phyloP scores from a whole-genome alignment of 2,888 invertebrate genomes.

The Amblyteles armatorius region DNA sequence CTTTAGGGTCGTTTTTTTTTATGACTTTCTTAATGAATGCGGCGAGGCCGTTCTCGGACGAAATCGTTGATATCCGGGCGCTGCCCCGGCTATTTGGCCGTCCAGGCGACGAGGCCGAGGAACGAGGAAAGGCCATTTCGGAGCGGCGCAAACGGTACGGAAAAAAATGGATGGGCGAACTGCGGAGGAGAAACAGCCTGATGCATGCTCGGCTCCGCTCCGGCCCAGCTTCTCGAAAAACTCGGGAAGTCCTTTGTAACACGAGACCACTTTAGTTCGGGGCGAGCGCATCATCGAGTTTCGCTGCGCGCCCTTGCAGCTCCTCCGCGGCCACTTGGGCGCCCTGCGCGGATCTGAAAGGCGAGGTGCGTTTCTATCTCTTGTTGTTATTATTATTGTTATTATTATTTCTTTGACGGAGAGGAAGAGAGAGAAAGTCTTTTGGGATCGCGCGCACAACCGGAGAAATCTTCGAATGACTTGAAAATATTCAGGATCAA shows the following conservation, averaged over 20 bases:
- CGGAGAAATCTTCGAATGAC: slow-evolving; percentile 54
- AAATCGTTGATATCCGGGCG: slow-evolving; percentile 18
- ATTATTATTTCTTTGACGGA: background rate
- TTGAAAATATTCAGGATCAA: slow-evolving; percentile 40
- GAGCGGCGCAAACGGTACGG: slow-evolving; percentile 49
- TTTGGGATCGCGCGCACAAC: slow-evolving; percentile 65
- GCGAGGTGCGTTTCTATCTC: slow-evolving; percentile 32
- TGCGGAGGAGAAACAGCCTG: slow-evolving; percentile 61
- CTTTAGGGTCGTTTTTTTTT: background rate
- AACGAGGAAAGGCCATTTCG: slow-evolving; percentile 15
- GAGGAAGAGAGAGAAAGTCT: slow-evolving; percentile 11
- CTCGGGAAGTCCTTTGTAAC: slow-evolving; percentile 69
- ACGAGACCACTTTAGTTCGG: slow-evolving; percentile 68
- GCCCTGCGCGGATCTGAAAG: slow-evolving; percentile 20
- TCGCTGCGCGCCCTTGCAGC: slow-evolving; percentile 49
- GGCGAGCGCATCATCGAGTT: slow-evolving; percentile 69
- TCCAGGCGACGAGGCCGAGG: slow-evolving; percentile 8
- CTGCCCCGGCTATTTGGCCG: slow-evolving; percentile 1
- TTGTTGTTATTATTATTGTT: background rate
- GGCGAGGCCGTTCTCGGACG: too few relatives aligned
- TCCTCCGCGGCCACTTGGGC: slow-evolving; percentile 38
- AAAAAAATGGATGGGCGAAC: slow-evolving; percentile 63
- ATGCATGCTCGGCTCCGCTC: slow-evolving; percentile 36
- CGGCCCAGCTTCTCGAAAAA: slow-evolving; percentile 54
- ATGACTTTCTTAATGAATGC: slow-evolving; percentile 28